Evolutionary conservation across 1,140 invertebrate genomes (phyloP), one percentile per base, ranked within the genome.

Genomic region (Anthonomus grandis): DNA sequence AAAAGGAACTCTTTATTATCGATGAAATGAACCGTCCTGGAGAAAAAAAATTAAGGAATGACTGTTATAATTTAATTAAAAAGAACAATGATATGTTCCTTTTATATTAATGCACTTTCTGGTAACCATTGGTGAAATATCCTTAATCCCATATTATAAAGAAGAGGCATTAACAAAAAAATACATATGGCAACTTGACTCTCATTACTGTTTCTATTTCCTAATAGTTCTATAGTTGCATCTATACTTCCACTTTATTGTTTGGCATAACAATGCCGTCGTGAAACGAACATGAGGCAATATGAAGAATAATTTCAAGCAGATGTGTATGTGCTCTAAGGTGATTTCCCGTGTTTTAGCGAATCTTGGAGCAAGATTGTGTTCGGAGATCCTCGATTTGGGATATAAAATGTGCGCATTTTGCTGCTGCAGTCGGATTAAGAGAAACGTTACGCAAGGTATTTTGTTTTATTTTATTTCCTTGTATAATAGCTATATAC

Each of bases 271-370:
- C 38, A 39, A 51, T 51, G 41, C 13, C 31, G 23, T 4, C 12
- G 24, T 9, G 12, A 24, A 51, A 25, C 22, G 2, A 23, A 24
- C n/a, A 49, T 37, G 34, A 49, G 23, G n/a, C 37, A 51, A 24
- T 51, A 51, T 51, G 49, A 41, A 51, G 36, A 51, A 37, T 37
- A 49, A 27, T 41, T 23, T 36, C 19, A 51, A 51, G 24, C 49
- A 51, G 49, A 51, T 51, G 49, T 64, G 64, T 50, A 53, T 56
- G 62, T 65, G 61, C 46, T 61, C 50, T 37, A 59, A 62, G 52
- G 62, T 65, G 55, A 62, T 63, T 37, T 59, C 47, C 25, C 24
- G 55, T 23, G 62, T 65, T 42, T 42, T 65, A 9, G 37, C 21
- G 46, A 65, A 65, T 47, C 54, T 65, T 22, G 27, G 36, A n/a